phyloP scores from a whole-genome alignment of 2,888 invertebrate genomes.

The Brachypalpus laphriformis region DNA sequence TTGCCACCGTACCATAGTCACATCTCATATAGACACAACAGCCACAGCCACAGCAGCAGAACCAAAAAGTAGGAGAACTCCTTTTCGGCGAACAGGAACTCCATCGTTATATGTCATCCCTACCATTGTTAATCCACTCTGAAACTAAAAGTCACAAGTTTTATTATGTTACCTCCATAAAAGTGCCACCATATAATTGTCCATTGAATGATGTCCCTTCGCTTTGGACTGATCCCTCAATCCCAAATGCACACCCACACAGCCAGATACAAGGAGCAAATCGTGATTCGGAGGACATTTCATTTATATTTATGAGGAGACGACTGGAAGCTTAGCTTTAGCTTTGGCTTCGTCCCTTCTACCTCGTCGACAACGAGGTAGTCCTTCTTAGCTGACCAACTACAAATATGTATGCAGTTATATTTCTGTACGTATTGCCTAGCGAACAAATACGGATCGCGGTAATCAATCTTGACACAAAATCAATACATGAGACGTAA shows the following conservation, averaged over 20 bases:
- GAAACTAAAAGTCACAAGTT: constrained; percentile 69
- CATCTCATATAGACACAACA: background rate
- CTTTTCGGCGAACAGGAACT: constrained; percentile 16
- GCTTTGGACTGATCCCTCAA: constrained; percentile 36
- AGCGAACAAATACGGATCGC: constrained; percentile 44
- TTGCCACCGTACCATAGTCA: background rate
- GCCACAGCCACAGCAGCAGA: background rate
- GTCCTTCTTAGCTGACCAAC: background rate
- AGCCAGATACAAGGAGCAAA: background rate
- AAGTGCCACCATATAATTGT: constrained; percentile 68
- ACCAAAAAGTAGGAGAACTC: background rate
- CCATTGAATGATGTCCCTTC: constrained; percentile 68
- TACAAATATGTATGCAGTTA: constrained; percentile 44
- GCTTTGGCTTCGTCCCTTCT: constrained; percentile 15
- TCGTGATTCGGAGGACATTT: constrained; percentile 48
- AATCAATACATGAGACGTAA: constrained; percentile 53
- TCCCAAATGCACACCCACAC: background rate
- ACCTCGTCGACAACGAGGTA: background rate
- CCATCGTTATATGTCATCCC: constrained; percentile 13
- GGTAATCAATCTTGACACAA: constrained; percentile 62
- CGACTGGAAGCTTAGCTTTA: constrained; percentile 36
- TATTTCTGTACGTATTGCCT: constrained; percentile 21
- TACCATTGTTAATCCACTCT: constrained; percentile 56
- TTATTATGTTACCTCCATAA: constrained; percentile 71
- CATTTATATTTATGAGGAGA: constrained; percentile 65